A percentile compares a stretch with the other conserved stretches of the same genome.
Evolutionary conservation across 2,888 invertebrate genomes (phyloP).

Genomic region (Erannis defoliaria): DNA sequence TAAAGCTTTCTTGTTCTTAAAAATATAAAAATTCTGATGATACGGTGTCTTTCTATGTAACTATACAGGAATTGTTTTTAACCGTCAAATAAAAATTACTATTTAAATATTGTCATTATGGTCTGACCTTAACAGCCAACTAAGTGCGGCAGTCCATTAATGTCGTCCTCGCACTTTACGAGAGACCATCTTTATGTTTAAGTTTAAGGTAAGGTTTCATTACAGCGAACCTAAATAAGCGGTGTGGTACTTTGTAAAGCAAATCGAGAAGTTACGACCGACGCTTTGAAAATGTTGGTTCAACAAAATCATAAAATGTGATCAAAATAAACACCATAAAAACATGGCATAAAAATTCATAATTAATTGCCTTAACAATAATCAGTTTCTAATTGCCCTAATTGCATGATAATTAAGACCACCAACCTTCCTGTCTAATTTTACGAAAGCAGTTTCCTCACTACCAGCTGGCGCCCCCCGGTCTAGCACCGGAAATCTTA

Average conservation of each 20-base stretch:
- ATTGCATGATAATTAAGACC: conserved; percentile 30
- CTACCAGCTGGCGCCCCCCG: conserved; percentile 14
- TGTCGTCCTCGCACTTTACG: conserved; percentile 71
- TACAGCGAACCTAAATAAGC: conserved; percentile 1
- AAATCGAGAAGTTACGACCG: not conserved
- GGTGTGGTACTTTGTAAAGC: not conserved
- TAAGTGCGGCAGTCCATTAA: conserved; percentile 68
- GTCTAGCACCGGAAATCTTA: conserved; percentile 25
- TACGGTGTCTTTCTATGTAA: conserved; percentile 28
- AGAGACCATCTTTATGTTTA: conserved; percentile 40
- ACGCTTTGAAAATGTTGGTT: conserved; percentile 24
- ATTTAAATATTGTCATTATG: conserved; percentile 55
- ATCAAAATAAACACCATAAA: not conserved
- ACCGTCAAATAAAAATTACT: conserved; percentile 50
- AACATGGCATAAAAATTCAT: not conserved
- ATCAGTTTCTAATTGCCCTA: conserved; percentile 22
- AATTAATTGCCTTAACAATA: conserved; percentile 1
- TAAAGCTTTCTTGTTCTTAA: conserved; percentile 27
- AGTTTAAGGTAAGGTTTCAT: conserved; percentile 29
- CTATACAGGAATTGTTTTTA: conserved; percentile 29
- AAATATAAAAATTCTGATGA: conserved; percentile 7
- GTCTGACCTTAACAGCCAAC: conserved; percentile 59
- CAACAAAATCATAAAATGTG: not conserved
- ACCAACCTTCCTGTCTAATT: conserved; percentile 23
- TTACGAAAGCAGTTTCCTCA: conserved; percentile 20